Evolutionary conservation across 2,888 invertebrate species (phyloP), one percentile per base, ranked within the genome.

Genomic region (Nasonia oneida): DNA sequence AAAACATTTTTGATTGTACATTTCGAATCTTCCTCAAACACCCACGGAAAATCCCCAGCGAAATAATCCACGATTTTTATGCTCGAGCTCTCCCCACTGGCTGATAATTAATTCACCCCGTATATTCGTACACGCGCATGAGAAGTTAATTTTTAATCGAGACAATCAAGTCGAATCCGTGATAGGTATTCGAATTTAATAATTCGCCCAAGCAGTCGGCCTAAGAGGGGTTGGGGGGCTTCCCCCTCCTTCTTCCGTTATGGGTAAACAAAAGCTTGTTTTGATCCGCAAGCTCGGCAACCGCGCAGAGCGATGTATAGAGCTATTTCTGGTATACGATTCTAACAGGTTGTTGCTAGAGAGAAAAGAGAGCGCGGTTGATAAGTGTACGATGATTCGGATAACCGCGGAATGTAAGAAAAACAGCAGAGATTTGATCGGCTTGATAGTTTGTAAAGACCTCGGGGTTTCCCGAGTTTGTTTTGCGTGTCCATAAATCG

Each of bases 271-370:
- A 77, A 83, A 47, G 70, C 50, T 42, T 83, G 57, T 77, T 77
- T 83, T 73, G 78, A 78, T 78, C n/a, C 37, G 33, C 14, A 42
- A 23, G 42, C 77, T 77, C 77, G 33, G 39, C 53, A 67, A 12
- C 23, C 15, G 39, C 53, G 37, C 14, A 15, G 23, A 33, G 14
- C 29, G 47, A 15, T 73, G 74, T 47, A 47, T 50, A 77, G 74
- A 84, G 53, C 61, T 81, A 81, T 76, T 84, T 81, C 18, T 14
- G 70, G 33, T 18, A 12, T 57, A 47, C 37, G 70, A 70, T 84
- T 84, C 84, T 84, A 84, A 84, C 84, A 81, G 84, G 84, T 84
- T 84, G 81, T 84, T 81, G 84, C 53, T 79, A 71, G 23, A 15
- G 47, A 61, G 39, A 67, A 29, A 42, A 37, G 15, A 37, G 74